These are phyloP conservation scores for Karalla daura DNA, from an alignment of 2,797 vertebrate species.

Conservation along the genomic window DNA sequence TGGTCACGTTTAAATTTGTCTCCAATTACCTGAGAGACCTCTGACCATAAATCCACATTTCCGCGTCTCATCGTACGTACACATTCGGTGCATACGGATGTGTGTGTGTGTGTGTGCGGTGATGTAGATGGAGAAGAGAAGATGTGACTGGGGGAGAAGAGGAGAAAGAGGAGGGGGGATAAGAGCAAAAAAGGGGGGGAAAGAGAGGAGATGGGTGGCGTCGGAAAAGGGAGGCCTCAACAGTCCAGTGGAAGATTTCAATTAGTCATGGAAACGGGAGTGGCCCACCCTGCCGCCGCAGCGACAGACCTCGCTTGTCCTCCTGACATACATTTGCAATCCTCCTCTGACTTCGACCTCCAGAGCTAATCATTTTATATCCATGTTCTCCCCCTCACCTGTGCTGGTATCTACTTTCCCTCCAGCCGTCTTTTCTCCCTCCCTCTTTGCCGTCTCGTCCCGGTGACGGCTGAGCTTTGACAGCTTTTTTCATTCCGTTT, in stretches of 20 bases:
- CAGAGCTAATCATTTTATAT: background rate
- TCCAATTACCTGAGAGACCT: slow-evolving; percentile 1
- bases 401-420: background rate
- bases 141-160: slow-evolving; percentile 25
- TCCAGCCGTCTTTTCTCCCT: background rate
- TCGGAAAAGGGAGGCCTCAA: slow-evolving; percentile 52
- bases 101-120: too few species aligned
- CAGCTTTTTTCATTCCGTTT: slow-evolving; percentile 69
- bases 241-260: slow-evolving; percentile 75
- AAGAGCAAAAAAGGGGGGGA: slow-evolving; percentile 37
- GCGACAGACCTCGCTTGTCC: slow-evolving; percentile 73
- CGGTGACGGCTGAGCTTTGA: slow-evolving; percentile 68
- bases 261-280: slow-evolving; percentile 78
- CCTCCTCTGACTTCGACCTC: background rate
- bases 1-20: slow-evolving; percentile 16
- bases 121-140: slow-evolving; percentile 16
- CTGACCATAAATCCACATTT: slow-evolving; percentile 14
- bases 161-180: slow-evolving; percentile 19
- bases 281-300: slow-evolving; percentile 56
- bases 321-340: slow-evolving; percentile 63
- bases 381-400: background rate
- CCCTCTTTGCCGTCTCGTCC: slow-evolving; percentile 25
- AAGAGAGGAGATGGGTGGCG: slow-evolving; percentile 47
- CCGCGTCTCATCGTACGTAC: background rate
- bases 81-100: background rate